Conservation (phyloP, 2,888 invertebrate species). For the Leptinotarsa peninsularis region DNA sequence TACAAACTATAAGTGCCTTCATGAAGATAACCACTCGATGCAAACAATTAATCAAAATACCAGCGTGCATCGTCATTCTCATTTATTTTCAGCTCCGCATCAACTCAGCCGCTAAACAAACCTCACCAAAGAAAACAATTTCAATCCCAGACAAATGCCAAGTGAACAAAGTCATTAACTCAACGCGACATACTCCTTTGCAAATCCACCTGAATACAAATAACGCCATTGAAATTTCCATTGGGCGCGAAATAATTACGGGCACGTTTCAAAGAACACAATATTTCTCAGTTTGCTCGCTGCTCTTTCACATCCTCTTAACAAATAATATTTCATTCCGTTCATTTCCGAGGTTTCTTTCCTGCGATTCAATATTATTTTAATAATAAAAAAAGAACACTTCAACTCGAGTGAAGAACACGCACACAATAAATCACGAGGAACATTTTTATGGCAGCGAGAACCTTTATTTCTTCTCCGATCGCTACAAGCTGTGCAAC, state of each 20-base stretch:
- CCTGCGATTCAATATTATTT: conserved; percentile 22
- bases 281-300: conserved; percentile 10
- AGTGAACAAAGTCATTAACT: conserved; percentile 14
- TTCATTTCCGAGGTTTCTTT: conserved; percentile 21
- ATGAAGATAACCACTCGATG: not conserved
- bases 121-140: conserved; percentile 13
- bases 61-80: not conserved
- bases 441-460: conserved; percentile 21
- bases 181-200: conserved; percentile 16
- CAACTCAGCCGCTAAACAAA: not conserved
- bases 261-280: conserved; percentile 23
- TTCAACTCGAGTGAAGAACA: conserved; percentile 19
- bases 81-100: not conserved
- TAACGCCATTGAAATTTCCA: conserved; percentile 23
- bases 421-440: conserved; percentile 25
- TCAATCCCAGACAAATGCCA: conserved; percentile 2
- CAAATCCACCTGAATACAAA: conserved; percentile 15
- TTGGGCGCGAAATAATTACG: conserved; percentile 23
- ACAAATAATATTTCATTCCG: conserved; percentile 20
- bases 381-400: conserved; percentile 24
- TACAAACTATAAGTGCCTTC: too few species aligned
- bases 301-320: conserved; percentile 15
- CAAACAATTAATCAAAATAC: not conserved
- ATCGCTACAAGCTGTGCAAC: not conserved
- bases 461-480: conserved; percentile 16